Conservation (phyloP, 1,140 invertebrate species). For the Arctopsyche grandis region DNA sequence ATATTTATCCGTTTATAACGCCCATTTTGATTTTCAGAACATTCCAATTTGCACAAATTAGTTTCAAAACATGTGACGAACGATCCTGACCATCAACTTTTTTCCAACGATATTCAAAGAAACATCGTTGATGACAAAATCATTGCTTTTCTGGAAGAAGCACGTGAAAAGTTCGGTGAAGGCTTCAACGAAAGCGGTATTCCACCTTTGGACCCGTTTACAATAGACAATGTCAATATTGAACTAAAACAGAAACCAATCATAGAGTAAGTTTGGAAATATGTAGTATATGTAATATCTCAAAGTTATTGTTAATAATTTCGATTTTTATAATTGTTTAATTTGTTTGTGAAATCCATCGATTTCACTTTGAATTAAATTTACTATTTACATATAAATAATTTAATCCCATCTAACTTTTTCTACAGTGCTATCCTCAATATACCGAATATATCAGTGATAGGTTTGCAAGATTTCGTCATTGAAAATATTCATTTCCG, state of each 20-base stretch:
- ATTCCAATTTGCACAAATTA: too few relatives aligned
- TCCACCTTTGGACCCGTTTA: constrained; percentile 50
- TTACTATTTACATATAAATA: too few relatives aligned
- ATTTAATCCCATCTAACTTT: not conserved
- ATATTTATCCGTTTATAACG: too few relatives aligned
- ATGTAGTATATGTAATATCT: too few relatives aligned
- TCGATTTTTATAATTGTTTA: too few relatives aligned
- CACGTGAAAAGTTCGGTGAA: constrained; percentile 36
- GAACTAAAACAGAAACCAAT: not conserved
- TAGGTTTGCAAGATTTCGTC: constrained; percentile 41
- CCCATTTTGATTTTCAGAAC: too few relatives aligned
- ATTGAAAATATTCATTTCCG: constrained; percentile 42
- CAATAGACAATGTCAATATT: constrained; percentile 7
- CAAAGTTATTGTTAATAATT: too few relatives aligned
- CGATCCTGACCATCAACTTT: not conserved
- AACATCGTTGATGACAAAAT: constrained; percentile 50
- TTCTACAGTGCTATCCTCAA: constrained; percentile 33
- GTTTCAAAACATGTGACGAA: too few relatives aligned
- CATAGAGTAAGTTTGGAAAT: not conserved
- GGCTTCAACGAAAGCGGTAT: constrained; percentile 49
- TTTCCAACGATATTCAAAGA: constrained; percentile 1
- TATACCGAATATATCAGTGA: constrained; percentile 26
- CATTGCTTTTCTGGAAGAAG: constrained; percentile 45
- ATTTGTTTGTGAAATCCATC: too few relatives aligned
- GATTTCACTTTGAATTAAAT: too few relatives aligned